Evolutionary conservation across 2,888 invertebrate genomes (phyloP).

Genomic region (Heliconius sara): DNA sequence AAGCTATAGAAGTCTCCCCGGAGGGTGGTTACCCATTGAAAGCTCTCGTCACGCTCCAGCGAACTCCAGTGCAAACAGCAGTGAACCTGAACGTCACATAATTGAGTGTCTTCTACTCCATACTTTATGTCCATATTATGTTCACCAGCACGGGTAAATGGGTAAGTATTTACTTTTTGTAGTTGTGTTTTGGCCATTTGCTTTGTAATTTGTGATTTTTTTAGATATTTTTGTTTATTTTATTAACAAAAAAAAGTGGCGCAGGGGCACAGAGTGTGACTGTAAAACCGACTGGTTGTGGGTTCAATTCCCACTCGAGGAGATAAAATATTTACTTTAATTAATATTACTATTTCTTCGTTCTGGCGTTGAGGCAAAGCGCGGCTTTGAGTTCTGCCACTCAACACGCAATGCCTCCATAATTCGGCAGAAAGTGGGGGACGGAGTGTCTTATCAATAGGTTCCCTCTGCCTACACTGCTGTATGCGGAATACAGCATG

Average conservation of each 20-base stretch:
- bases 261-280: too few relatives aligned
- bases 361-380: too few relatives aligned
- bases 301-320: too few relatives aligned
- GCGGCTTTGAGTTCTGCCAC: too few relatives aligned
- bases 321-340: too few relatives aligned
- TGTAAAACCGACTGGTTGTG: too few relatives aligned
- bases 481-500: too few relatives aligned
- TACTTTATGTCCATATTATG: conserved; percentile 2
- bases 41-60: conserved; percentile 63
- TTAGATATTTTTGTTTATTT: neutral
- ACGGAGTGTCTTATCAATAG: too few relatives aligned
- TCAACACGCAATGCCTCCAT: too few relatives aligned
- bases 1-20: conserved; percentile 44
- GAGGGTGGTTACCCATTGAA: conserved; percentile 70
- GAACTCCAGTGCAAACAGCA: conserved; percentile 70
- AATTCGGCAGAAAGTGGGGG: too few relatives aligned
- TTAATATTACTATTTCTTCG: too few relatives aligned
- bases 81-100: conserved; percentile 44
- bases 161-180: neutral
- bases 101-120: conserved; percentile 20
- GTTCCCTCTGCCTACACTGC: too few relatives aligned
- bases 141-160: neutral
- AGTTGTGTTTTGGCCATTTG: neutral
- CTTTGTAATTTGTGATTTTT: neutral
- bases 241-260: neutral